Evolutionary conservation across 2,888 invertebrate species (phyloP).

Genomic region (Resseliella maxima): DNA sequence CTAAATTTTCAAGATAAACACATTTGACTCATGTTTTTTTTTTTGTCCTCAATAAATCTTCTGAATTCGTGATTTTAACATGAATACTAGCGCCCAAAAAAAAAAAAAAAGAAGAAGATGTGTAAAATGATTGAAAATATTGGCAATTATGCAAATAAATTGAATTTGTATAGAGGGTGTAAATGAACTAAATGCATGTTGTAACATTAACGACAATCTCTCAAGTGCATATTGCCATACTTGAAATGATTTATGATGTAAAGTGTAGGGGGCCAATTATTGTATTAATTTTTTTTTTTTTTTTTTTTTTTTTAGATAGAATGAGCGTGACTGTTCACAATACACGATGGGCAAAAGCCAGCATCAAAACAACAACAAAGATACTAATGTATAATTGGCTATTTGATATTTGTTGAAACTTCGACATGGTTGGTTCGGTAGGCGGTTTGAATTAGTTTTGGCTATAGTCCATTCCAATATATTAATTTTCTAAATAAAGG

Average conservation of each 20-base stretch:
- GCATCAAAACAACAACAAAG: not conserved
- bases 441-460: not conserved
- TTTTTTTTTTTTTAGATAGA: no score
- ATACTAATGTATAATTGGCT: constrained; percentile 29
- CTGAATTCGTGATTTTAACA: not conserved
- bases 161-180: constrained; percentile 6
- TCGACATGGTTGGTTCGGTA: not conserved
- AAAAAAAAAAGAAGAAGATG: not conserved
- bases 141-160: constrained; percentile 48
- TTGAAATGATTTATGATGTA: constrained; percentile 23
- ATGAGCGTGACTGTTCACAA: not conserved
- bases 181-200: constrained; percentile 25
- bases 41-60: no score
- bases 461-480: not conserved
- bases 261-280: constrained; percentile 12
- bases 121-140: constrained; percentile 18
- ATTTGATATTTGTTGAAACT: not conserved
- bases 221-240: constrained; percentile 44
- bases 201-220: not conserved
- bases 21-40: no score
- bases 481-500: not conserved
- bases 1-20: no score
- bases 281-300: constrained; percentile 37
- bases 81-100: no score
- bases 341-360: not conserved